Evolutionary conservation across 37 sponge, comb jelly and placozoan species (phyloP), one percentile per base, ranked within the genome.

Genomic region (Agelas oroides): DNA sequence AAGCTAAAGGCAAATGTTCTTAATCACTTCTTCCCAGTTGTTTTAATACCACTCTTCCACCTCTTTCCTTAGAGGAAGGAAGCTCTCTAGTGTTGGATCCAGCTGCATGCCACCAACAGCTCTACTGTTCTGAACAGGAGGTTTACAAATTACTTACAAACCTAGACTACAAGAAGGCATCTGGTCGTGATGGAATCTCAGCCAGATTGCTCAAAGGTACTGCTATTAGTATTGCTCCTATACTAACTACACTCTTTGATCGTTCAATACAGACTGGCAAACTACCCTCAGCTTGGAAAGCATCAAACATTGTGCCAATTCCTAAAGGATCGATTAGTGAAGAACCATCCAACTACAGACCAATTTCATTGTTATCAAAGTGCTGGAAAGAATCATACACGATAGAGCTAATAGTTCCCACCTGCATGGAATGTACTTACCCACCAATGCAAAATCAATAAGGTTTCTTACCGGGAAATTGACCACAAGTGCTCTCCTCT

Each of bases 111-210:
- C 15, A 19, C 15, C 17, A 56, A 19, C 17, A 65, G 15, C 19
- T 65, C 14, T 23, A n/a, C 14, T 65, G 67, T 65, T 24, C 67
- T n/a, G 28, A 15, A 27, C 13, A 24, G 14, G 19, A 65, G 19
- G 30, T 65, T 65, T 13, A 27, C 13, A 13, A 24, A 18, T 31
- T 34, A 21, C 5, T 5, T 20, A 5, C 6, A 31, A 27, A 31
- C 21, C 34, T 69, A 6, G 70, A 69, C 37, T 11, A 5, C 14
- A 21, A 27, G 35, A 69, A 69, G 37, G 34, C 70, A 6, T 30
- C 20, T 69, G 70, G 70, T 31, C 70, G 33, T 14, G 70, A 69
- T 69, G 70, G 70, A 21, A 69, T 69, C 15, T 69, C 70, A 19
- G 70, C 37, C 15, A 34, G 37, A 13, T 19, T 69, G 70, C 3